phyloP scores from a whole-genome alignment of 2,888 invertebrate genomes.

The Phragmatobia fuliginosa region DNA sequence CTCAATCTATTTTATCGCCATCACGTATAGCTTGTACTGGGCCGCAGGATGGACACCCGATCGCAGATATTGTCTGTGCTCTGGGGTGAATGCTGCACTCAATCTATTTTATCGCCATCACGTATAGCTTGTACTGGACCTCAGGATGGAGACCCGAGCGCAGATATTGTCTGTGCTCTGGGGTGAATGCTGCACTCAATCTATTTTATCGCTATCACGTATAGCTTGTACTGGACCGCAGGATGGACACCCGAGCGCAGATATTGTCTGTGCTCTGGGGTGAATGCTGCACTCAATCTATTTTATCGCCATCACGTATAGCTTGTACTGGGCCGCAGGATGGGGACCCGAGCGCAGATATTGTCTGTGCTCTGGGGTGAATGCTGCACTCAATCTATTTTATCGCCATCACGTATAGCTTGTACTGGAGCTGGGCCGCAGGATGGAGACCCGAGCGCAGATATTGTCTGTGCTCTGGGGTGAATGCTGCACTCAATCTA shows the following conservation, averaged over 20 bases:
- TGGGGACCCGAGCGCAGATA: not conserved
- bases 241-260: not conserved
- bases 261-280: not conserved
- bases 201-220: too few relatives aligned
- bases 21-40: conserved; percentile 7
- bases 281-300: conserved; percentile 28
- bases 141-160: not conserved
- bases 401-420: not conserved
- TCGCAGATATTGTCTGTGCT: not conserved
- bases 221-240: conserved; percentile 6
- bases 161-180: not conserved
- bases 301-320: too few relatives aligned
- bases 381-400: conserved; percentile 7
- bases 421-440: not conserved
- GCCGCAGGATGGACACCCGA: not conserved
- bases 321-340: not conserved
- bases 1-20: conserved; percentile 39
- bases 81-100: conserved; percentile 14
- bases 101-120: too few relatives aligned
- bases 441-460: not conserved
- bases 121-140: conserved; percentile 1
- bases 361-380: not conserved
- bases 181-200: conserved; percentile 24
- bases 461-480: not conserved
- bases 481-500: conserved; percentile 28